Conservation (phyloP, 2,888 invertebrate species). For the Spodoptera littoralis region DNA sequence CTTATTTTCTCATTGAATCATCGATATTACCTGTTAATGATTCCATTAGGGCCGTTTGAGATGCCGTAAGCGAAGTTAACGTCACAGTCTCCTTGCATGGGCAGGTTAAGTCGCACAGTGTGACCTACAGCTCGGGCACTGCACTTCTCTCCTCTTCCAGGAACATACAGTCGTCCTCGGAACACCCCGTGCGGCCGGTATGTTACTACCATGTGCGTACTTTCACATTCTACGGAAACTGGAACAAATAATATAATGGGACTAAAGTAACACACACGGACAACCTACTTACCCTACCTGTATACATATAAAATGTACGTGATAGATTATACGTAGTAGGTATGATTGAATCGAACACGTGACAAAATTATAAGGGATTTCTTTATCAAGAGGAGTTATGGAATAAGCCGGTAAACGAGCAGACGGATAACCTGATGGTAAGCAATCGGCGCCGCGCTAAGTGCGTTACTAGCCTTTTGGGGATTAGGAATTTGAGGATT, state of each 20-base stretch:
- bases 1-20: not conserved
- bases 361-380: too few relatives aligned
- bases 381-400: too few relatives aligned
- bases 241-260: constrained; percentile 54
- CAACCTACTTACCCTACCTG: too few relatives aligned
- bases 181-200: constrained; percentile 90
- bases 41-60: constrained; percentile 78
- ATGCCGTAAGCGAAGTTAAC: constrained; percentile 88
- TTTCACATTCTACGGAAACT: constrained; percentile 95
- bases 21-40: constrained; percentile 81
- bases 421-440: too few relatives aligned
- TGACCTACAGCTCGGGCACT: constrained; percentile 84
- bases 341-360: too few relatives aligned
- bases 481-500: too few relatives aligned
- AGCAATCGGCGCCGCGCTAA: too few relatives aligned
- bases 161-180: constrained; percentile 94
- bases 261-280: too few relatives aligned
- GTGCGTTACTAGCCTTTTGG: too few relatives aligned
- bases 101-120: constrained; percentile 88
- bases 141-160: constrained; percentile 93
- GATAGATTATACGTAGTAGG: too few relatives aligned
- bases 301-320: too few relatives aligned
- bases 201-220: constrained; percentile 91
- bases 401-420: too few relatives aligned
- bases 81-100: constrained; percentile 89